These are phyloP conservation scores for Drosophila neonasuta DNA, from an alignment of 2,888 invertebrate genomes.

Conservation along the genomic window DNA sequence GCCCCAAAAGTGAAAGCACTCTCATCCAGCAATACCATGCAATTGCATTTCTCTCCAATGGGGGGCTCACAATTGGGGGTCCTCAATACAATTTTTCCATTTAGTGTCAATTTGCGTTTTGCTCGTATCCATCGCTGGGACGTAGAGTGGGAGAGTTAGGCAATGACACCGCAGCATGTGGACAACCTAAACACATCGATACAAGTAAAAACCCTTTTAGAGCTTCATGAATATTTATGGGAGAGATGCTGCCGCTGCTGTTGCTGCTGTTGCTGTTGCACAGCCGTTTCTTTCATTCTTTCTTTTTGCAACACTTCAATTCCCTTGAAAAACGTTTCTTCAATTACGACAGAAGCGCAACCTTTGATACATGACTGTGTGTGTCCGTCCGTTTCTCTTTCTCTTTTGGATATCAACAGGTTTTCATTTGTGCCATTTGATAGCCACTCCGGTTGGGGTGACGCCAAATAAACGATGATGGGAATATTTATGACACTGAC, in stretches of 20 bases:
- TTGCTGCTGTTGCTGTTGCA: conserved; percentile 17
- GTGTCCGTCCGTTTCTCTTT: conserved; percentile 14
- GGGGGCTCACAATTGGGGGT: conserved; percentile 23
- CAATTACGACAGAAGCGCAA: conserved; percentile 62
- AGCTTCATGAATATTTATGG: conserved; percentile 77
- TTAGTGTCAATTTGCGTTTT: conserved; percentile 45
- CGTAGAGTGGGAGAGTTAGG: not conserved
- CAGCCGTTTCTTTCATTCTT: conserved; percentile 20
- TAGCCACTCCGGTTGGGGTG: conserved; percentile 49
- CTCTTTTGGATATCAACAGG: conserved; percentile 67
- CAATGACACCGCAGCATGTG: conserved; percentile 14
- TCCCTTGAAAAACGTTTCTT: conserved; percentile 50
- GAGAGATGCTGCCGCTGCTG: conserved; percentile 25
- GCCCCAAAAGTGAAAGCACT: conserved; percentile 28
- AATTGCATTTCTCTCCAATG: conserved; percentile 54
- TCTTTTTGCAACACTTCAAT: conserved; percentile 44
- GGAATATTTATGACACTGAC: conserved; percentile 78
- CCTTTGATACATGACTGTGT: conserved; percentile 36
- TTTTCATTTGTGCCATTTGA: conserved; percentile 73
- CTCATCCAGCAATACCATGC: conserved; percentile 52
- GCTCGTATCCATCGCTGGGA: not conserved
- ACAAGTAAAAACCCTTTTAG: conserved; percentile 66
- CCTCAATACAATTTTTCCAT: conserved; percentile 56
- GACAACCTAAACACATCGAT: conserved; percentile 49
- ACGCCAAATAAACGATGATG: conserved; percentile 73